Conservation (phyloP, 2,113 vertebrate species). For the Pleuronectes platessa region DNA sequence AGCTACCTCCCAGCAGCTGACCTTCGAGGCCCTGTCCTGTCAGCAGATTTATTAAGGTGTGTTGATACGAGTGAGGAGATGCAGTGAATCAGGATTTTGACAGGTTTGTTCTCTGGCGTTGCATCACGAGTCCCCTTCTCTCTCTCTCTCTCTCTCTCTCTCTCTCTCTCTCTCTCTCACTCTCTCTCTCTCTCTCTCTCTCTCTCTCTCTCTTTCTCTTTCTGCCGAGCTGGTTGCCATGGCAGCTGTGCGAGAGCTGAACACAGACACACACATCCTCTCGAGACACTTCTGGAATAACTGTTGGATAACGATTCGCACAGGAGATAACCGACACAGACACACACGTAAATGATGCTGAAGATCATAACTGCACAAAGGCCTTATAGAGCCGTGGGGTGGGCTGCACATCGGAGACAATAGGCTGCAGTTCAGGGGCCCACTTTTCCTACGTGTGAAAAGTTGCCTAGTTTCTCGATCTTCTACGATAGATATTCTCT, state of each 20-base stretch:
- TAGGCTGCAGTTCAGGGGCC: too few relatives aligned
- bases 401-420: background rate
- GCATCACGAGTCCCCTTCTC: slow-evolving; percentile 29
- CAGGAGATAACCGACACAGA: slow-evolving; percentile 9
- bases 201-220: too few relatives aligned
- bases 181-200: too few relatives aligned
- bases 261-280: slow-evolving; percentile 47
- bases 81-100: slow-evolving; percentile 28
- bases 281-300: slow-evolving; percentile 41
- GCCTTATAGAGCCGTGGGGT: too few relatives aligned
- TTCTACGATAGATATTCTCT: too few relatives aligned
- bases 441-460: too few relatives aligned
- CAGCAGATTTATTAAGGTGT: background rate
- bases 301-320: slow-evolving; percentile 40
- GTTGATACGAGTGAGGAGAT: slow-evolving; percentile 11
- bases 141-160: too few relatives aligned
- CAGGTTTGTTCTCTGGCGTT: background rate
- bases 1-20: background rate
- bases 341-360: background rate
- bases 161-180: too few relatives aligned
- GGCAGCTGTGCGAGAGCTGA: slow-evolving; percentile 61
- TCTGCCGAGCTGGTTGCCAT: slow-evolving; percentile 57
- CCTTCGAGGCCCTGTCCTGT: background rate
- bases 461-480: too few relatives aligned
- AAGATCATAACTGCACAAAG: background rate